Evolutionary conservation across 2,888 invertebrate genomes (phyloP).

Genomic region (Yponomeuta evonymella): DNA sequence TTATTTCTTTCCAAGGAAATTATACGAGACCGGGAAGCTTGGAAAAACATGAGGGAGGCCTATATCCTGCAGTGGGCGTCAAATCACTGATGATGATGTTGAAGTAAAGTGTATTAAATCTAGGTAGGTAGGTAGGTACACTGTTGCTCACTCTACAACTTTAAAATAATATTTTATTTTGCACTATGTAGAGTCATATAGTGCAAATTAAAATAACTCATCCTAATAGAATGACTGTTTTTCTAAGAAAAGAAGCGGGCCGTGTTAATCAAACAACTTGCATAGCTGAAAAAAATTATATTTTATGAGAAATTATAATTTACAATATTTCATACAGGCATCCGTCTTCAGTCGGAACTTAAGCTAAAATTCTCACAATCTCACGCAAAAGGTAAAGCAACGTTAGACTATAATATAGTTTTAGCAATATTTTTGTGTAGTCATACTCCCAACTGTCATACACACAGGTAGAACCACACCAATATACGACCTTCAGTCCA

Average conservation of each 20-base stretch:
- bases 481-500: slow-evolving; percentile 55
- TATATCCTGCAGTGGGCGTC: too few species aligned
- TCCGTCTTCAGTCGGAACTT: slow-evolving; percentile 77
- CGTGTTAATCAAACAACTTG: slow-evolving; percentile 43
- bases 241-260: slow-evolving; percentile 31
- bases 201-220: too few species aligned
- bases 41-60: too few species aligned
- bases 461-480: slow-evolving; percentile 47
- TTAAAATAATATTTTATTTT: too few species aligned
- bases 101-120: too few species aligned
- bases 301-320: slow-evolving; percentile 78
- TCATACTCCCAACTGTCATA: slow-evolving; percentile 63
- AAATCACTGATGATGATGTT: too few species aligned
- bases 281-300: slow-evolving; percentile 77
- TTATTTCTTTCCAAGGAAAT: too few species aligned
- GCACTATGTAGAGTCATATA: too few species aligned
- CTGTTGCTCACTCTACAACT: too few species aligned
- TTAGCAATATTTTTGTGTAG: slow-evolving; percentile 71
- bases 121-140: too few species aligned
- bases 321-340: slow-evolving; percentile 78
- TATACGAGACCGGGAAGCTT: too few species aligned
- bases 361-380: slow-evolving; percentile 76
- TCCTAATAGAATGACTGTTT: too few species aligned
- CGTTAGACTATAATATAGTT: slow-evolving; percentile 76
- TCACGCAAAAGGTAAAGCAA: slow-evolving; percentile 78